Conservation (phyloP, 92 coral and sea anemone species). For the Epizoanthus fatuus region DNA sequence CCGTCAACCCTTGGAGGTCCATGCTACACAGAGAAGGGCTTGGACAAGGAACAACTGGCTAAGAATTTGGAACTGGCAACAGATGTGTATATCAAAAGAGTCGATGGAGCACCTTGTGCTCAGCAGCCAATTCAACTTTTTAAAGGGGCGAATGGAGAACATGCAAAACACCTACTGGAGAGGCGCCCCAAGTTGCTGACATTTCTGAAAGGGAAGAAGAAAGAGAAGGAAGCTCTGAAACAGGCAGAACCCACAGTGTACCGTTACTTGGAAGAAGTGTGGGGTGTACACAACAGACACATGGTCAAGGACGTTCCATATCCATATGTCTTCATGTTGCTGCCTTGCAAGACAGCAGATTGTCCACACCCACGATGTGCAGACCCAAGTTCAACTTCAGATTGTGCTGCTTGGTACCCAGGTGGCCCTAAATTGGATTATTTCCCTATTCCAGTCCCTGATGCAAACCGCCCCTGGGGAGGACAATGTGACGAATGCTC, state of each 20-base stretch:
- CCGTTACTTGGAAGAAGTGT: constrained; percentile 61
- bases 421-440: constrained; percentile 55
- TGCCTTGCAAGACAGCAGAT: constrained; percentile 40
- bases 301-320: constrained; percentile 51
- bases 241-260: constrained; percentile 45
- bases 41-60: constrained; percentile 64
- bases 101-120: constrained; percentile 75
- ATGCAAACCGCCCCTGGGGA: constrained; percentile 20
- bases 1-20: constrained; percentile 74
- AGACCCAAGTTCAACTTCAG: background rate
- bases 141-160: constrained; percentile 63
- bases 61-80: constrained; percentile 55
- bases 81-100: constrained; percentile 70
- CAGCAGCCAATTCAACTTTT: constrained; percentile 49
- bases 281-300: constrained; percentile 64
- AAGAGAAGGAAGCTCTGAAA: constrained; percentile 48
- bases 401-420: constrained; percentile 44
- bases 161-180: constrained; percentile 46
- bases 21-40: constrained; percentile 48
- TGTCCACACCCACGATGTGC: constrained; percentile 63
- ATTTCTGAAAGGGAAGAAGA: constrained; percentile 60
- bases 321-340: constrained; percentile 60
- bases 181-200: constrained; percentile 60
- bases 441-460: constrained; percentile 55
- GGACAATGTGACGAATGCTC: constrained; percentile 22